Evolutionary conservation across 1,140 invertebrate species (phyloP).

Genomic region (Zaprionus tsacasi): DNA sequence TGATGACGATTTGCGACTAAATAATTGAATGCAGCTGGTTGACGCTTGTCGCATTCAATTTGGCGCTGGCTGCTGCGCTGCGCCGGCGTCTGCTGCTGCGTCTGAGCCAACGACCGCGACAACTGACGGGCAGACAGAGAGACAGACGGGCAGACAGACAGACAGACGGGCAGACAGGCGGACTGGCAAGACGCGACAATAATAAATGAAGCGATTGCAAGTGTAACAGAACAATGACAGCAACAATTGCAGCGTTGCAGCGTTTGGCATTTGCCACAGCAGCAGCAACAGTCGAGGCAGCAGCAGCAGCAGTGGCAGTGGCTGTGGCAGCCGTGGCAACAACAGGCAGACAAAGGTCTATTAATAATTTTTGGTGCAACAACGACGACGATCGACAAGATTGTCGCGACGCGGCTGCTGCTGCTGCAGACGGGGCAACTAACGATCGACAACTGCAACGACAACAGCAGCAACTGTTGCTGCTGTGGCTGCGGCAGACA

Average conservation of each 20-base stretch:
- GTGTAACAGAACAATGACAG: conserved; percentile 83
- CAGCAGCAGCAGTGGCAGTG: conserved; percentile 13
- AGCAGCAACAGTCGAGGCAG: conserved; percentile 28
- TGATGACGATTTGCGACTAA: conserved; percentile 76
- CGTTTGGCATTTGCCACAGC: conserved; percentile 77
- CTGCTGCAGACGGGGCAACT: conserved; percentile 66
- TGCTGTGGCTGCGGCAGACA: conserved; percentile 55
- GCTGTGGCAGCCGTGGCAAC: conserved; percentile 1
- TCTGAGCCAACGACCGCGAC: conserved; percentile 79
- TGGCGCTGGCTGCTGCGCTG: conserved; percentile 42
- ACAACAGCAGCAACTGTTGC: conserved; percentile 47
- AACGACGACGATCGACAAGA: conserved; percentile 45
- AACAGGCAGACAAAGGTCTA: conserved; percentile 76
- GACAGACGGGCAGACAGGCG: conserved; percentile 39
- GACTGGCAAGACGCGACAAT: conserved; percentile 62
- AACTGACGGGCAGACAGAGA: conserved; percentile 50
- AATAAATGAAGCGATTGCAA: conserved; percentile 83
- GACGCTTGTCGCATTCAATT: conserved; percentile 81
- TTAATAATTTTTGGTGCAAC: conserved; percentile 77
- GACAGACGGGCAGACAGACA: conserved; percentile 25
- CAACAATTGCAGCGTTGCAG: conserved; percentile 82
- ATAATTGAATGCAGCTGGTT: conserved; percentile 82
- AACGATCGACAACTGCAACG: conserved; percentile 79
- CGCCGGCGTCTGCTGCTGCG: conserved; percentile 65
- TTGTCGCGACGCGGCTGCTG: conserved; percentile 12